Conservation (phyloP, 2,113 vertebrate species). For the Brienomyrus longianalis region DNA sequence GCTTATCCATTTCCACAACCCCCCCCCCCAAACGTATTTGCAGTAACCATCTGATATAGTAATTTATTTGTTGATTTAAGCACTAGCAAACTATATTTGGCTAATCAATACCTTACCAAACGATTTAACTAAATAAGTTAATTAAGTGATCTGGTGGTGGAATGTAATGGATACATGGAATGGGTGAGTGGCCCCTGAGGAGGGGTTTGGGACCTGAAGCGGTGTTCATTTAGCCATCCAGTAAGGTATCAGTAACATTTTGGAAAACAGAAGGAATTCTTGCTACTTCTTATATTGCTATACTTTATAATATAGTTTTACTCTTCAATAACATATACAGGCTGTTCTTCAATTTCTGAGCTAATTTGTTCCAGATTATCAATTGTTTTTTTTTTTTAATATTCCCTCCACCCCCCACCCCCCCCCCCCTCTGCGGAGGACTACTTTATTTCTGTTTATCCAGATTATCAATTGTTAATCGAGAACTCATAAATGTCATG, state of each 20-base stretch:
- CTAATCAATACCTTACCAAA: neutral
- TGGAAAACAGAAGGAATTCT: neutral
- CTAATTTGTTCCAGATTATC: neutral
- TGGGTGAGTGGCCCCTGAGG: neutral
- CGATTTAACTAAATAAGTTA: neutral
- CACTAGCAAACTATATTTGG: neutral
- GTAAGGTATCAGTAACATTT: neutral
- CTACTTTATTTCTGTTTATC: no score
- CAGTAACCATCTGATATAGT: neutral
- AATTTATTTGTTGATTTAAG: neutral
- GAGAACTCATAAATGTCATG: neutral
- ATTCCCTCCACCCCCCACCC: no score
- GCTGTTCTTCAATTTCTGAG: neutral
- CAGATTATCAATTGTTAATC: neutral
- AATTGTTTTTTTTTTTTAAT: no score
- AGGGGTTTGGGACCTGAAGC: neutral
- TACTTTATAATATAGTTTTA: neutral
- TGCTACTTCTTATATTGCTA: neutral
- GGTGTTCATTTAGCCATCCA: neutral
- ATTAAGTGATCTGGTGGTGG: neutral
- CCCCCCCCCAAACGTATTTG: neutral
- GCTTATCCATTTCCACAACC: neutral
- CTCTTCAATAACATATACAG: neutral
- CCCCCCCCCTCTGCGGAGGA: no score
- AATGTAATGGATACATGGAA: neutral